Evolutionary conservation across 2,888 invertebrate genomes (phyloP), one percentile per base, ranked within the genome.

Genomic region (Heterodera filipjevi): DNA sequence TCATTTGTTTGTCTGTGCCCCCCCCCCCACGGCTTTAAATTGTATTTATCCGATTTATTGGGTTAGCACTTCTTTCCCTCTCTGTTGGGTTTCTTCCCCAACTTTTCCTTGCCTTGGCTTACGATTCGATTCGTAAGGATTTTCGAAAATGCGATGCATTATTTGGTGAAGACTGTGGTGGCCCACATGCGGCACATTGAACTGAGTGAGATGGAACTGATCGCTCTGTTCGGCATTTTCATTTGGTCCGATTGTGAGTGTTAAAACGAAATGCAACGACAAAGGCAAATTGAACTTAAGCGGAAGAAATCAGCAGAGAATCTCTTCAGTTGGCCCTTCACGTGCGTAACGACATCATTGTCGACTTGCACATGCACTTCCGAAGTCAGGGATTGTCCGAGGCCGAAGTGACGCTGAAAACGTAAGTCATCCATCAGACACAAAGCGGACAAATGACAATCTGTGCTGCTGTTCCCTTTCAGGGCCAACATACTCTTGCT

Each of bases 201-300:
- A 49, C 83, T 87, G 35, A 80, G 77, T 46, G 86, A 86, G 44
- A 83, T 78, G 27, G 87, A 87, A 79, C 82, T 87, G 78, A 77
- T 85, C 22, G 84, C 84, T 6, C 74, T 87, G 10, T 80, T 85
- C 30, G 87, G 86, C 12, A 84, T 87, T 44, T 87, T 87, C 79
- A 79, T 87, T 46, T 87, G 87, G 87, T 84, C 84, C 72, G 87
- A 87, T 59, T 83, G 87, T 86, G 78, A 79, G 80, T 79, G 19
- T 70, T 32, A 22, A 49, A 49, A 19, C 46, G 46, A 16, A 44
- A 44, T 14, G 2, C 46, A 49, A 59, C 33, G 35, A n/a, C n/a
- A n/a, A 44, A 66, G n/a, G 35, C 53, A 35, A 32, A 30, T 70
- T 16, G 19, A 8, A 30, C 82, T 85, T 76, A 71, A 85, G 85